These are phyloP conservation scores for Diabrotica balteata DNA, from an alignment of 2,888 invertebrate genomes.

Conservation along the genomic window DNA sequence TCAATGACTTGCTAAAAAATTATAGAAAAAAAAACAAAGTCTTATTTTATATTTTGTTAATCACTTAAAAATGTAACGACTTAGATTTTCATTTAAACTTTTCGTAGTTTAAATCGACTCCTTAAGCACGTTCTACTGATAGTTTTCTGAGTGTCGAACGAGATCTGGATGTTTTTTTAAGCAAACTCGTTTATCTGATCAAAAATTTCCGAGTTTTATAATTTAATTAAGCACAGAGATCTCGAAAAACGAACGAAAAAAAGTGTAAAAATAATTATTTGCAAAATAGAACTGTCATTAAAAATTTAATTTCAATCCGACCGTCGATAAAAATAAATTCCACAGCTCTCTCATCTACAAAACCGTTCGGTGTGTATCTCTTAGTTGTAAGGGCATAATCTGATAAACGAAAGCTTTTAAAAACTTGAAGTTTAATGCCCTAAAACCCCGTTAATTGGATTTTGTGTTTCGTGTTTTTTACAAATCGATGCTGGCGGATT, in stretches of 20 bases:
- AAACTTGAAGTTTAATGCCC: constrained; percentile 42
- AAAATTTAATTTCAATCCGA: neutral
- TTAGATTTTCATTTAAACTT: too few species aligned
- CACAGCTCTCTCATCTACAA: constrained; percentile 25
- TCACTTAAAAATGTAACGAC: too few species aligned
- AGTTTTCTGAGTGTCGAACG: too few species aligned
- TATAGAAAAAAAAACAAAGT: too few species aligned
- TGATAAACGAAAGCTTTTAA: constrained; percentile 42
- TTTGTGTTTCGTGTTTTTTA: constrained; percentile 32
- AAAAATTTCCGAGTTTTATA: neutral
- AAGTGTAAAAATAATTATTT: neutral
- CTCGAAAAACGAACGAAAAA: neutral
- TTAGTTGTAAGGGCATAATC: constrained; percentile 36
- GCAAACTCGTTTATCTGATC: too few species aligned
- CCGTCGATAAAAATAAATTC: neutral
- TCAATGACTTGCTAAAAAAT: too few species aligned
- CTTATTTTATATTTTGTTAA: too few species aligned
- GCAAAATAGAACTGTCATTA: constrained; percentile 1
- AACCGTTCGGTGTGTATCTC: constrained; percentile 37
- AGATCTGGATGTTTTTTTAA: too few species aligned
- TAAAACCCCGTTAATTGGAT: constrained; percentile 44
- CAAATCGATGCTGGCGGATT: constrained; percentile 24
- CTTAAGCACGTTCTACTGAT: too few species aligned
- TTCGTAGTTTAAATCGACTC: too few species aligned
- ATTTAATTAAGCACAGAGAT: neutral